Base-by-base conservation (phyloP, 2,113 vertebrate species). In the Pelmatolapia mariae region DNA sequence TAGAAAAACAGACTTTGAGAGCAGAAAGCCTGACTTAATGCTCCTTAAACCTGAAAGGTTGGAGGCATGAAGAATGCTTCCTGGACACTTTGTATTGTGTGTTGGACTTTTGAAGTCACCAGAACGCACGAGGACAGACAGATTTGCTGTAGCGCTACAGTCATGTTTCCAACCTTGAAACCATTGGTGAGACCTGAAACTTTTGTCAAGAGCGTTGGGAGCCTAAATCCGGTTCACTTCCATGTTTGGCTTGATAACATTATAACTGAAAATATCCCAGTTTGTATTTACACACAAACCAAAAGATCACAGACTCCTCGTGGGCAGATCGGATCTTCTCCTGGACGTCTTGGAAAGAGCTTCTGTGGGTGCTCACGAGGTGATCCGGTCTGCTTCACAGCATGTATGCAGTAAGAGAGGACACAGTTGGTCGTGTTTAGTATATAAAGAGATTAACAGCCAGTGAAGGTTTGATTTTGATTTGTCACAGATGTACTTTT, bases 361-460 rank as follows among this genome's bases (percentile, higher is more conserved):
- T 31, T 76, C 59, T 24, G 47, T 68, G 43, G 45, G 16, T 45
- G 71, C 29, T 36, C 19, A 10, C 2, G 31, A 81, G 80, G 56
- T 8, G 31, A 56, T 79, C 4, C 3, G 31, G 68, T 57, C 52
- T 82, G 29, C 4, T 86, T 57, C 38, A 45, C 68, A 78, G 54
- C 56, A 31, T 86, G 79, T 84, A 66, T 89, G 85, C 87, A 88
- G 83, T 87, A 80, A 52, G 52, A 82, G 54, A 86, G 18, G 26
- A 78, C 26, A 52, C 26, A 54, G 12, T 40, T 22, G 3, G 31
- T 24, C 29, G 78, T 78, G 71, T 85, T 79, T 50, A 54, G 24
- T 86, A 36, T 57, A 63, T 86, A 66, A 90, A 84, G 66, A 86
- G 71, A 84, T 84, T 43, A 91, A 83, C 59, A 59, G 11, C 57